Percentiles rank a stretch among this genome's conserved stretches.
These are phyloP conservation scores for Pogonocherus hispidulus DNA, from an alignment of 2,888 invertebrate species.

Conservation along the genomic window DNA sequence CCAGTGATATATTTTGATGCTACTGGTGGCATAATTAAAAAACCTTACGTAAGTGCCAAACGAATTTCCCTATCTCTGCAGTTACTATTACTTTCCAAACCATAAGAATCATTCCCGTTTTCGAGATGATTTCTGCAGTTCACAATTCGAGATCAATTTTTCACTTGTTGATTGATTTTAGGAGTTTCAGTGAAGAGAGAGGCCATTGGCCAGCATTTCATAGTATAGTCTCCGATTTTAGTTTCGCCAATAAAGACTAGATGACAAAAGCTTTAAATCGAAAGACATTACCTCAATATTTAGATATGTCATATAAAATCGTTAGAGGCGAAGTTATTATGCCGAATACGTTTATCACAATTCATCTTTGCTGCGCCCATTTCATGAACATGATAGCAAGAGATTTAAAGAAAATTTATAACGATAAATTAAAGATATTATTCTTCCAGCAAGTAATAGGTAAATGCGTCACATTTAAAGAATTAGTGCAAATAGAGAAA, in stretches of 20 bases:
- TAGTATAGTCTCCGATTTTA: too few relatives aligned
- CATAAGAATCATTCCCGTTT: slow-evolving; percentile 29
- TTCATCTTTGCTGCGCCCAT: slow-evolving; percentile 12
- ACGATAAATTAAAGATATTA: not conserved
- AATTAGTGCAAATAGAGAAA: not conserved
- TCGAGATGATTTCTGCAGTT: too few relatives aligned
- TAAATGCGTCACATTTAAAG: too few relatives aligned
- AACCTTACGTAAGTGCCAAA: slow-evolving; percentile 14
- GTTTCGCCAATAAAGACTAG: slow-evolving; percentile 22
- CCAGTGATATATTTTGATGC: too few relatives aligned
- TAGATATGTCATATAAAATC: too few relatives aligned
- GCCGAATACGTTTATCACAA: slow-evolving; percentile 1
- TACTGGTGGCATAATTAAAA: slow-evolving; percentile 28
- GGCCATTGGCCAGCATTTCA: slow-evolving; percentile 6
- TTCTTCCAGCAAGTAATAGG: not conserved
- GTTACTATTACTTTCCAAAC: slow-evolving; percentile 2
- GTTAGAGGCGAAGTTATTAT: not conserved
- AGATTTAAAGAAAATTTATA: not conserved
- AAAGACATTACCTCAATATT: slow-evolving; percentile 11
- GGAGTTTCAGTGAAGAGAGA: slow-evolving; percentile 19
- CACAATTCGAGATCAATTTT: slow-evolving; percentile 31
- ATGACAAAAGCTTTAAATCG: slow-evolving; percentile 14
- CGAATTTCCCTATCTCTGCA: slow-evolving; percentile 29
- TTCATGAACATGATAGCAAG: not conserved
- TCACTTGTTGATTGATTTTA: slow-evolving; percentile 19